Conservation (phyloP, 2,888 invertebrate species). For the Lampropteryx suffumata region DNA sequence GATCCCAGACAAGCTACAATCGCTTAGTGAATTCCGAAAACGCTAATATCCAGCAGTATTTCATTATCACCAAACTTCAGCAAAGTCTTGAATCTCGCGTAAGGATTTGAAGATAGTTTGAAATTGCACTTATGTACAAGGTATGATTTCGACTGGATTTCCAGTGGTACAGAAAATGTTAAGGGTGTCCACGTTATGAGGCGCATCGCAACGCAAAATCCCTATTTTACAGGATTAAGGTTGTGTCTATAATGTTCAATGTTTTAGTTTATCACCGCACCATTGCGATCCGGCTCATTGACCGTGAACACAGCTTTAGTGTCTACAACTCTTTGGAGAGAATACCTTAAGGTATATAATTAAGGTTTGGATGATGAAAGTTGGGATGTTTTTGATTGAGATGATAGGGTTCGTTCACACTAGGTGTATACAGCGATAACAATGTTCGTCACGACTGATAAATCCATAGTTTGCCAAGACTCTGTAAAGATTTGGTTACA, state of each 20-base stretch:
- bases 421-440: neutral
- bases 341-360: conserved; percentile 57
- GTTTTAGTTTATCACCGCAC: neutral
- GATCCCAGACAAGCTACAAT: conserved; percentile 31
- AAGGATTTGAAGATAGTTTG: neutral
- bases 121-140: conserved; percentile 17
- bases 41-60: neutral
- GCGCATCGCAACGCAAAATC: neutral
- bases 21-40: neutral
- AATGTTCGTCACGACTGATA: too few relatives aligned
- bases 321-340: conserved; percentile 39
- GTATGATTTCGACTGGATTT: conserved; percentile 52
- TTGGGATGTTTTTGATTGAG: neutral
- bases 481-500: too few relatives aligned
- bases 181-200: neutral
- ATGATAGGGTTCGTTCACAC: conserved; percentile 4
- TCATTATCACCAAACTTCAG: neutral
- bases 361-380: conserved; percentile 7
- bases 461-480: too few relatives aligned
- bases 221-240: neutral
- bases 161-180: conserved; percentile 32
- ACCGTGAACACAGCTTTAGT: conserved; percentile 16
- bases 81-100: neutral
- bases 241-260: neutral
- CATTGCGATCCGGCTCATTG: neutral